Percentiles rank a stretch among this genome's conserved stretches.
Evolutionary conservation across 2,797 vertebrate species (phyloP).

Genomic region (Cyprinella venusta): DNA sequence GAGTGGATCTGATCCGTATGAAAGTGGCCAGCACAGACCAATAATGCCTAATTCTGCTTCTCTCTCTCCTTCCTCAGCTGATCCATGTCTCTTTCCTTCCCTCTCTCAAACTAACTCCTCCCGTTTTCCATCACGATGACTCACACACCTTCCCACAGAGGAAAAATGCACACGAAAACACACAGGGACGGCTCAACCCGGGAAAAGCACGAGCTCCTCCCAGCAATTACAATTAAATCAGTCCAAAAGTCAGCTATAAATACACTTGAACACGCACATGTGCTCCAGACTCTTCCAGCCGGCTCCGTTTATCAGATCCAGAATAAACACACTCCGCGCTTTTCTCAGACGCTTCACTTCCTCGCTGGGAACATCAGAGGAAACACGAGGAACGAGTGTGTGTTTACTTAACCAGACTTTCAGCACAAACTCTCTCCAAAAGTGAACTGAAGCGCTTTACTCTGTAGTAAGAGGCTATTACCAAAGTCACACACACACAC

Average conservation of each 20-base stretch:
- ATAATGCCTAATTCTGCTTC: not conserved
- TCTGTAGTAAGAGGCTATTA: too few relatives aligned
- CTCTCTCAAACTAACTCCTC: slow-evolving; percentile 30
- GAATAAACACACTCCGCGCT: slow-evolving; percentile 12
- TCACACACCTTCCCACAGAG: slow-evolving; percentile 32
- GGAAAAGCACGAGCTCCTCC: slow-evolving; percentile 52
- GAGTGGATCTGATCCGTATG: not conserved
- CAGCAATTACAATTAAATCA: slow-evolving; percentile 58
- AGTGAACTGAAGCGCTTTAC: too few relatives aligned
- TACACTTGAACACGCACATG: slow-evolving; percentile 51
- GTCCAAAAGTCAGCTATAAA: slow-evolving; percentile 62
- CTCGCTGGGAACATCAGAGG: not conserved
- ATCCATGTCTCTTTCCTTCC: slow-evolving; percentile 21
- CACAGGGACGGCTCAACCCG: slow-evolving; percentile 2
- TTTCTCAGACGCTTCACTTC: slow-evolving; percentile 39
- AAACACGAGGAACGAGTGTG: not conserved
- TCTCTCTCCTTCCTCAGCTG: slow-evolving; percentile 24
- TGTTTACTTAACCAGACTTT: not conserved
- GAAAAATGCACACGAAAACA: slow-evolving; percentile 1
- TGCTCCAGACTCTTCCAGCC: slow-evolving; percentile 21
- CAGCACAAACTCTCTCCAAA: not conserved
- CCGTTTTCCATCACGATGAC: slow-evolving; percentile 40
- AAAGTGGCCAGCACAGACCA: not conserved
- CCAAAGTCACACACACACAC: too few relatives aligned
- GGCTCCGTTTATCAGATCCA: slow-evolving; percentile 37